Conservation (phyloP, 1,140 invertebrate genomes). For the Pentalonia nigronervosa region DNA sequence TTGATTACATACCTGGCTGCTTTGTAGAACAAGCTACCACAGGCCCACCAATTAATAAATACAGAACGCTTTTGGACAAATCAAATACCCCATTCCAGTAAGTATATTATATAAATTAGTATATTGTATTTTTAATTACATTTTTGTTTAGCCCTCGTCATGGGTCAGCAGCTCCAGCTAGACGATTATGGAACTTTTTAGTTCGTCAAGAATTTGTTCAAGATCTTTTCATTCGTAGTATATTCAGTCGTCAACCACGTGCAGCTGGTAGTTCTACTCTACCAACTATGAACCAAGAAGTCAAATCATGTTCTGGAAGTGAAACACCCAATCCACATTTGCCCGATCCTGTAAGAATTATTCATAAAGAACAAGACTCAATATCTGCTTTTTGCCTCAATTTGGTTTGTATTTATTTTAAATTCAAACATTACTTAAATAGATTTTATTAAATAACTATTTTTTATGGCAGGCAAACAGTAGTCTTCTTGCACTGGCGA, state of each 20-base stretch:
- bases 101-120: constrained; percentile 62
- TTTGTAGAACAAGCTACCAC: constrained; percentile 75
- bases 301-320: constrained; percentile 60
- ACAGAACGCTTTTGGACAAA: constrained; percentile 88
- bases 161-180: constrained; percentile 79
- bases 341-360: constrained; percentile 88
- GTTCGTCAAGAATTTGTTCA: constrained; percentile 92
- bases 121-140: not conserved
- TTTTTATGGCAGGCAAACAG: constrained; percentile 72
- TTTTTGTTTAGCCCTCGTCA: constrained; percentile 68
- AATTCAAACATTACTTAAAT: not conserved
- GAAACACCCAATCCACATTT: constrained; percentile 65
- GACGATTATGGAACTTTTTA: constrained; percentile 92
- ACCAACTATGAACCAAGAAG: constrained; percentile 60
- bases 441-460: not conserved
- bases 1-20: constrained; percentile 85
- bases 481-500: constrained; percentile 87
- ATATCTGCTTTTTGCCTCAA: constrained; percentile 97
- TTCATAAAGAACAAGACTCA: constrained; percentile 98
- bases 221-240: constrained; percentile 93
- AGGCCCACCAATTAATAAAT: constrained; percentile 90
- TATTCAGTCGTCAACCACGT: constrained; percentile 80
- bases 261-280: constrained; percentile 64
- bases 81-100: constrained; percentile 94
- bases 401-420: constrained; percentile 69